A percentile compares a stretch with the other conserved stretches of the same genome.
Evolutionary conservation across 2,113 vertebrate genomes (phyloP).

Genomic region (Hippocampus zosterae): DNA sequence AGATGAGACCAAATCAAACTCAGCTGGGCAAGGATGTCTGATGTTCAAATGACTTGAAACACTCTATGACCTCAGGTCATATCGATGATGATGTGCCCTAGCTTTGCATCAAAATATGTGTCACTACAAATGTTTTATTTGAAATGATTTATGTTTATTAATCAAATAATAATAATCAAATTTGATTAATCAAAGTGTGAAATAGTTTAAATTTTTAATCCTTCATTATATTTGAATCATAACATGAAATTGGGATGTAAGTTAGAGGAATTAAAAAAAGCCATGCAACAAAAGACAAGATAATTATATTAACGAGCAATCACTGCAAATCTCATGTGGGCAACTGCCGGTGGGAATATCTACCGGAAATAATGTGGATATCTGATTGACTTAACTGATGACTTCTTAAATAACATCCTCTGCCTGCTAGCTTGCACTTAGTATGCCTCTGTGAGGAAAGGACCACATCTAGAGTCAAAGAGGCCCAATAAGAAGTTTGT

Average conservation of each 20-base stretch:
- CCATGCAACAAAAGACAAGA: slow-evolving; percentile 14
- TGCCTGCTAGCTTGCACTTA: not conserved
- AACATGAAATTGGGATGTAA: slow-evolving; percentile 16
- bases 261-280: not conserved
- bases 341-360: slow-evolving; percentile 31
- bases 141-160: not conserved
- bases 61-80: no score
- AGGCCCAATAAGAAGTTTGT: slow-evolving; percentile 56
- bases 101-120: no score
- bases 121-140: no score
- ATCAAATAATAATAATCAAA: no score
- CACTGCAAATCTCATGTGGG: slow-evolving; percentile 21
- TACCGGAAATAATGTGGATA: slow-evolving; percentile 45
- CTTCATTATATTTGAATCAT: not conserved
- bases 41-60: no score
- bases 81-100: no score
- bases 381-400: slow-evolving; percentile 42
- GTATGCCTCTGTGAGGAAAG: slow-evolving; percentile 6
- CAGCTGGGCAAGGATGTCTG: no score
- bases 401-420: slow-evolving; percentile 36
- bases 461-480: slow-evolving; percentile 58
- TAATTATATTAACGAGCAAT: slow-evolving; percentile 49
- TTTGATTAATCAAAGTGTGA: not conserved
- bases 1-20: no score
- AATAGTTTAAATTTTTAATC: no score